phyloP scores from a whole-genome alignment of 2,797 vertebrate species.

The Microctenopoma lineatum region DNA sequence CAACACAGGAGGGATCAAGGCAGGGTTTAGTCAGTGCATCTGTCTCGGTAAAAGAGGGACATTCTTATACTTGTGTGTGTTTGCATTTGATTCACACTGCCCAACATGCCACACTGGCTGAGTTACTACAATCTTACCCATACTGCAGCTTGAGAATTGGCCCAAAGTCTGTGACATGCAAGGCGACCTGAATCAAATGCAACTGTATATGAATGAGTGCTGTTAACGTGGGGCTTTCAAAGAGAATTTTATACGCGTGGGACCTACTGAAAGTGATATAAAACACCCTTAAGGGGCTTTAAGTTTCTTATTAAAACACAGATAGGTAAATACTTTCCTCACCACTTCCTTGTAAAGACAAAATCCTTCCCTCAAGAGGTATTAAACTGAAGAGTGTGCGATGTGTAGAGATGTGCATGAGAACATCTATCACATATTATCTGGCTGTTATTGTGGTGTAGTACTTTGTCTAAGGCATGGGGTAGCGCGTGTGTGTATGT shows the following conservation, averaged over 20 bases:
- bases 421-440: conserved; percentile 23
- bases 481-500: conserved; percentile 17
- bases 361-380: conserved; percentile 20
- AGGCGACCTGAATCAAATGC: conserved; percentile 66
- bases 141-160: conserved; percentile 15
- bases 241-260: conserved; percentile 33
- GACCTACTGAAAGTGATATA: conserved; percentile 42
- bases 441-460: conserved; percentile 9
- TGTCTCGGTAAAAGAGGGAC: conserved; percentile 59
- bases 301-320: conserved; percentile 35
- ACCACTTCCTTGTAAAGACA: conserved; percentile 36
- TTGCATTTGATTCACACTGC: conserved; percentile 67
- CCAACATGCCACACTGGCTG: conserved; percentile 25
- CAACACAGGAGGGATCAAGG: conserved; percentile 74
- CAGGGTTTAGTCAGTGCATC: conserved; percentile 68
- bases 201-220: conserved; percentile 67
- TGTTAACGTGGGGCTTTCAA: conserved; percentile 48
- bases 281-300: conserved; percentile 36
- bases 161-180: conserved; percentile 37
- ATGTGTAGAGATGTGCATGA: conserved; percentile 8
- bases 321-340: conserved; percentile 47
- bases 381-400: conserved; percentile 27
- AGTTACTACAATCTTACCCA: conserved; percentile 17
- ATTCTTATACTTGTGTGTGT: conserved; percentile 49
- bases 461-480: conserved; percentile 12